A percentile compares a stretch with the other conserved stretches of the same genome.
These are phyloP conservation scores for Clistopyga incitator DNA, from an alignment of 2,888 invertebrate genomes.

Conservation along the genomic window DNA sequence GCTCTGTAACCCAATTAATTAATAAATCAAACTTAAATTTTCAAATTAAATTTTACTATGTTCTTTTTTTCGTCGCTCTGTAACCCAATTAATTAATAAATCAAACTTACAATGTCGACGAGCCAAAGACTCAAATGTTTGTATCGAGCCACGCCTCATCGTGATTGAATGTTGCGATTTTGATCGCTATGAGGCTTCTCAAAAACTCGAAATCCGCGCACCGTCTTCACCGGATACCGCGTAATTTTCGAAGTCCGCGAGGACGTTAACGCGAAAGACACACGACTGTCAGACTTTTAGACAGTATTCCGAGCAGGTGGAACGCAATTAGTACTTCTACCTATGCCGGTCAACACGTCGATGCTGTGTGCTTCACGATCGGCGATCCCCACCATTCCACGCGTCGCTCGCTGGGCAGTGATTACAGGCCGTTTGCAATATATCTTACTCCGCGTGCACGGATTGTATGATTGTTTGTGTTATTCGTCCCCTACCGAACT, in stretches of 20 bases:
- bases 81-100: slow-evolving; percentile 18
- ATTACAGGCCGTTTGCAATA: slow-evolving; percentile 39
- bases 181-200: not conserved
- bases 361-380: slow-evolving; percentile 69
- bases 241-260: slow-evolving; percentile 1
- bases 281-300: slow-evolving; percentile 56
- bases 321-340: slow-evolving; percentile 80
- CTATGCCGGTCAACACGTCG: slow-evolving; percentile 70
- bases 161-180: slow-evolving; percentile 36
- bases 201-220: not conserved
- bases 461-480: slow-evolving; percentile 13
- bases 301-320: slow-evolving; percentile 75
- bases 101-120: slow-evolving; percentile 79
- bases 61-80: not conserved
- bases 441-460: slow-evolving; percentile 46
- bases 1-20: slow-evolving; percentile 12
- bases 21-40: slow-evolving; percentile 73
- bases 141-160: slow-evolving; percentile 81
- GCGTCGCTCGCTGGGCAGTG: slow-evolving; percentile 38
- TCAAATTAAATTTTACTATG: not conserved
- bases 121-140: slow-evolving; percentile 79
- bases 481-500: slow-evolving; percentile 31
- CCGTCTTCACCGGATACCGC: not conserved
- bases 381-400: slow-evolving; percentile 59
- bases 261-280: slow-evolving; percentile 49